Conservation (phyloP, 2,888 invertebrate genomes). For the Antheraea assamensis region DNA sequence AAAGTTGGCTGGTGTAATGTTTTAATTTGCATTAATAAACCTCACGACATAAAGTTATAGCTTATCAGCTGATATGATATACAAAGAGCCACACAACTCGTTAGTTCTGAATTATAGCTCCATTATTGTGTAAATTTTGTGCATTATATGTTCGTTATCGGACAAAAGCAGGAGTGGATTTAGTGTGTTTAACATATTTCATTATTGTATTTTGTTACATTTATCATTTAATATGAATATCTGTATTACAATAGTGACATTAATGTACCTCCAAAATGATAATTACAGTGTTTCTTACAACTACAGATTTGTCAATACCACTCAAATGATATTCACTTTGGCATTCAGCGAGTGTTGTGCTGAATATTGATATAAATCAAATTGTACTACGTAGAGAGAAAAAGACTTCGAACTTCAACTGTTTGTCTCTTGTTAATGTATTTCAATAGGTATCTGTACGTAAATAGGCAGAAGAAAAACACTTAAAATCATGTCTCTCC, state of each 20-base stretch:
- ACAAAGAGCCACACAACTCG: constrained; percentile 26
- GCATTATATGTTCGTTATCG: constrained; percentile 37
- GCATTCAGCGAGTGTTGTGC: too few relatives aligned
- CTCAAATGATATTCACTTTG: too few relatives aligned
- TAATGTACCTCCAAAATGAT: not conserved
- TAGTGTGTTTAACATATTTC: constrained; percentile 3
- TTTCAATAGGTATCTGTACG: too few relatives aligned
- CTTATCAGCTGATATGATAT: constrained; percentile 21
- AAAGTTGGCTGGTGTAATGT: not conserved
- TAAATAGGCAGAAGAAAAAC: too few relatives aligned
- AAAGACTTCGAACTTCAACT: too few relatives aligned
- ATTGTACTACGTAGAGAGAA: too few relatives aligned
- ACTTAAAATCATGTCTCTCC: too few relatives aligned
- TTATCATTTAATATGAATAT: not conserved
- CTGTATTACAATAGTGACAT: not conserved
- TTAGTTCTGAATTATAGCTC: constrained; percentile 38
- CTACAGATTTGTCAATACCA: too few relatives aligned
- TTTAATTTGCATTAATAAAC: constrained; percentile 11
- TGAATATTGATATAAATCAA: too few relatives aligned
- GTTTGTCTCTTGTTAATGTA: too few relatives aligned
- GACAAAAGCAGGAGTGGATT: constrained; percentile 26
- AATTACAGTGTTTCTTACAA: not conserved
- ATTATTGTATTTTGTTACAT: not conserved
- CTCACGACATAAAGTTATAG: constrained; percentile 4
- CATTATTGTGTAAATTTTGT: constrained; percentile 42